phyloP scores from a whole-genome alignment of 2,797 vertebrate genomes.

The Peromyscus nudipes region DNA sequence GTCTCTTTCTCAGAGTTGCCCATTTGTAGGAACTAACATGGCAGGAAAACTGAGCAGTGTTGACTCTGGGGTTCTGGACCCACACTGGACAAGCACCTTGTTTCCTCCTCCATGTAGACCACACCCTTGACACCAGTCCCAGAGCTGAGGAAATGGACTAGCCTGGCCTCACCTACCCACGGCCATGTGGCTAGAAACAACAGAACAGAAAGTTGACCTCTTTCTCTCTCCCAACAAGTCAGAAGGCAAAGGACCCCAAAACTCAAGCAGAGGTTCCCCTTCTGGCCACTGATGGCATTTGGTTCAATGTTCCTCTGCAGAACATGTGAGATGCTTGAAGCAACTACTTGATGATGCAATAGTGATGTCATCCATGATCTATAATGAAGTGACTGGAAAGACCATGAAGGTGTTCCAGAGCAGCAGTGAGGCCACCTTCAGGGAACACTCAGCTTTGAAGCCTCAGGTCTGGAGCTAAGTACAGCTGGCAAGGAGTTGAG shows the following conservation, averaged over 20 bases:
- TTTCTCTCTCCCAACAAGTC: neutral
- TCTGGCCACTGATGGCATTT: neutral
- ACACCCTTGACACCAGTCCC: rapidly evolving
- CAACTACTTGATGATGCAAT: neutral
- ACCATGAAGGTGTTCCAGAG: neutral
- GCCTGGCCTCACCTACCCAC: neutral
- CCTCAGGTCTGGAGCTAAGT: neutral
- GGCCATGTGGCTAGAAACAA: neutral
- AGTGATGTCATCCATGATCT: neutral
- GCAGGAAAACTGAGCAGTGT: neutral
- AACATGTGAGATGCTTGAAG: neutral
- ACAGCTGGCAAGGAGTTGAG: neutral
- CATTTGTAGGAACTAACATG: neutral
- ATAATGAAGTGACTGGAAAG: neutral
- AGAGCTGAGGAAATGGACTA: neutral
- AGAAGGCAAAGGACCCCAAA: neutral
- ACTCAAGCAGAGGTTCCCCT: neutral
- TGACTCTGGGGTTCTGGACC: neutral
- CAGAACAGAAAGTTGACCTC: neutral
- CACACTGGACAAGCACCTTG: rapidly evolving
- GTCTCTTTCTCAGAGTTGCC: neutral
- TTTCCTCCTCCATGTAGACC: neutral
- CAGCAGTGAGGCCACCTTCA: too few species aligned
- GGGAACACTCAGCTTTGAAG: neutral
- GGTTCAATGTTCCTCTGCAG: neutral